Evolutionary conservation across 2,888 invertebrate species (phyloP), one percentile per base, ranked within the genome.

Genomic region (Campoletis raptor): DNA sequence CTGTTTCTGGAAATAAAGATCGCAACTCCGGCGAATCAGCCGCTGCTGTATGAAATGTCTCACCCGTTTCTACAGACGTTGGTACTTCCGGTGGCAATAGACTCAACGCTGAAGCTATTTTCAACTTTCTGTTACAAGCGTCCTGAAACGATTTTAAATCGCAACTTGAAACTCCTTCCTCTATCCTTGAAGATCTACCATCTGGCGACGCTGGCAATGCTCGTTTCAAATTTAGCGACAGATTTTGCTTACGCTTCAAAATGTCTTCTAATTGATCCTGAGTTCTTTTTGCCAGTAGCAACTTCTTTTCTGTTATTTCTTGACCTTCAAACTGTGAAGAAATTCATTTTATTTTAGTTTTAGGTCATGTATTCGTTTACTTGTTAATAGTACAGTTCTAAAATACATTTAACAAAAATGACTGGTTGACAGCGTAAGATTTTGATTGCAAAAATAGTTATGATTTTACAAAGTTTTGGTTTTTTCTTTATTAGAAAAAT

Each of bases 21-120:
- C 78, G 92, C 90, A 88, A 88, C 89, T 92, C 94, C 81, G 93
- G 95, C 84, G 90, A 95, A 87, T 95, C 95, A 0, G 96, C 96
- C 8, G 96, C 95, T 0, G 97, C 97, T 30, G 97, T 97, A 94
- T 97, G 97, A 94, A 97, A 97, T 0, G 97, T 96, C 90, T 97
- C 97, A 86, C 96, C 96, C 80, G 96, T 95, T 30, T 95, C 95
- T 21, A 94, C 84, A 5, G 93, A 92, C 42, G 91, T 93, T 9
- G 92, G 89, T 12, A 90, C 36, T 57, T 92, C 92, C 30, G 91
- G 90, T 18, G 92, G 92, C 21, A 93, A 86, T 21, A 94, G 88
- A 86, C 92, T 91, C 18, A 94, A 88, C 0, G 93, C 93, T 6
- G 93, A 91, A n/a, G 92, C 94, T 77, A 94, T 92, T 77, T 92